These are phyloP conservation scores for Nymphalis io DNA, from an alignment of 1,140 invertebrate genomes.

Conservation along the genomic window DNA sequence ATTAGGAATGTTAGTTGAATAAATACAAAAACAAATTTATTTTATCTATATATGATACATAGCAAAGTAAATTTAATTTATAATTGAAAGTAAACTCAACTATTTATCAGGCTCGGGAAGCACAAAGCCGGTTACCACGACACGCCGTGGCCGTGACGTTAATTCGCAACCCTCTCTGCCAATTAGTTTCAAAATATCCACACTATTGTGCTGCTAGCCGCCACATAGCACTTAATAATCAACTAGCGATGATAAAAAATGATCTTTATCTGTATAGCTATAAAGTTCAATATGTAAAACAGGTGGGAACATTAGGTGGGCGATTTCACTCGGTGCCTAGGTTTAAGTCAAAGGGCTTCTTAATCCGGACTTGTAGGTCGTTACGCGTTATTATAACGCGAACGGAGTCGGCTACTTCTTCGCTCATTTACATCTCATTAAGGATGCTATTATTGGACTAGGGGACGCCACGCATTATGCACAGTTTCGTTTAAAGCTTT, in stretches of 20 bases:
- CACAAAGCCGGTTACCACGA: conserved; percentile 63
- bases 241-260: conserved; percentile 24
- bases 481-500: conserved; percentile 29
- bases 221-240: conserved; percentile 63
- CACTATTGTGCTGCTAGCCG: conserved; percentile 73
- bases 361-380: conserved; percentile 80
- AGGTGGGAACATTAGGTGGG: conserved; percentile 38
- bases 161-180: conserved; percentile 80
- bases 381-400: conserved; percentile 80
- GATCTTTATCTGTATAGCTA: conserved; percentile 33
- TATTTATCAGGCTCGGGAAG: conserved; percentile 60
- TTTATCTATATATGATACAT: neutral
- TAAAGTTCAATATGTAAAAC: conserved; percentile 41
- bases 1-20: neutral
- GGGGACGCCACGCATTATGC: conserved; percentile 44
- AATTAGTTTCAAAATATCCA: conserved; percentile 79
- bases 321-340: conserved; percentile 62
- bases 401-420: conserved; percentile 71
- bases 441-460: conserved; percentile 73
- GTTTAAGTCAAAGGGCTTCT: conserved; percentile 79
- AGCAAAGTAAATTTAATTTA: conserved; percentile 28
- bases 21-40: neutral
- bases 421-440: conserved; percentile 81
- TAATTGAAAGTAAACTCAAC: conserved; percentile 45
- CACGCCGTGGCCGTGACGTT: conserved; percentile 69